A percentile compares a stretch with the other conserved stretches of the same genome.
phyloP scores from a whole-genome alignment of 2,113 vertebrate species.

The Zosterops pallidus region DNA sequence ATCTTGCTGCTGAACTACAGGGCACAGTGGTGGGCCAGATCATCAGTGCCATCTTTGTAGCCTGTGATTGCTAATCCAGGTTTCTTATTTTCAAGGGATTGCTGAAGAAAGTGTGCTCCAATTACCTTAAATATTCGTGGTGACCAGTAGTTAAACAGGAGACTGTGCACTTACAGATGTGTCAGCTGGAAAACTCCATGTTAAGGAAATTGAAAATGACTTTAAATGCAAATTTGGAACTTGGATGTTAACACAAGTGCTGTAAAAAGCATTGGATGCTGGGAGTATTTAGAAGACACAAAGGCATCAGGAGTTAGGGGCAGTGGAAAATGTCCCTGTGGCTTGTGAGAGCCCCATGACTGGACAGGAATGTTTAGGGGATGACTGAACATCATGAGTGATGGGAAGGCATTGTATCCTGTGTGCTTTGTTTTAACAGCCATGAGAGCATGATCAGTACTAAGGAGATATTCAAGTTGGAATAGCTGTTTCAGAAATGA shows the following conservation, averaged over 20 bases:
- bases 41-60: not conserved
- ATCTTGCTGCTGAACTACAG: not conserved
- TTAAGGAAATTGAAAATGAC: not conserved
- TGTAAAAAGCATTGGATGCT: not conserved
- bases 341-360: not conserved
- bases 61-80: not conserved
- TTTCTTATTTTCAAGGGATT: not conserved
- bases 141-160: not conserved
- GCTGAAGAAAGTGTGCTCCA: not conserved
- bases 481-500: not conserved
- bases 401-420: not conserved
- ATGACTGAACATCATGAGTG: not conserved
- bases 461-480: not conserved
- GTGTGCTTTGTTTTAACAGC: not conserved
- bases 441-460: not conserved
- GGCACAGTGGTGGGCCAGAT: not conserved
- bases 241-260: not conserved
- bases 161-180: not conserved
- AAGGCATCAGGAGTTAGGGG: not conserved
- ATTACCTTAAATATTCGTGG: not conserved
- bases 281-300: rapidly evolving
- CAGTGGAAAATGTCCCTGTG: not conserved
- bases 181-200: not conserved
- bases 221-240: not conserved
- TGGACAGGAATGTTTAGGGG: not conserved